These are phyloP conservation scores for Xanthia icteritia DNA, from an alignment of 2,888 invertebrate species.

Conservation along the genomic window DNA sequence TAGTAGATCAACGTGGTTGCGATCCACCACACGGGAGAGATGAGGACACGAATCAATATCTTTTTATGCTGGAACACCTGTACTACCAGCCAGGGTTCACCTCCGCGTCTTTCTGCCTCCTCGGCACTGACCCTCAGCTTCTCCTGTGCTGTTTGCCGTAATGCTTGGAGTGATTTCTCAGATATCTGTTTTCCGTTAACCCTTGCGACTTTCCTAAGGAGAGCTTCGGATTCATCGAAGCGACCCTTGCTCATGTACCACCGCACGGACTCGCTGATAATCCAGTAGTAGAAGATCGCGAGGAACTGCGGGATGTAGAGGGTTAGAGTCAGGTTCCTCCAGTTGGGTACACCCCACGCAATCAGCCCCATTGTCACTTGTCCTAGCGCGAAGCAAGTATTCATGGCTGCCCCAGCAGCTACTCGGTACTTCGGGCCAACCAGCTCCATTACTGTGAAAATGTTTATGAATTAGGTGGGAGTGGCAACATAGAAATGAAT, in stretches of 20 bases:
- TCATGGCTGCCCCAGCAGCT: conserved; percentile 92
- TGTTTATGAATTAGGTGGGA: not conserved
- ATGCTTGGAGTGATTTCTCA: conserved; percentile 74
- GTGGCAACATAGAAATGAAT: not conserved
- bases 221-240: conserved; percentile 91
- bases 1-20: conserved; percentile 92
- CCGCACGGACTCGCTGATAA: conserved; percentile 93
- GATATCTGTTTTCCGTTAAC: conserved; percentile 87
- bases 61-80: conserved; percentile 75
- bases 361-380: conserved; percentile 92
- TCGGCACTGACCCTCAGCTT: conserved; percentile 66
- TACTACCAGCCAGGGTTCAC: conserved; percentile 77
- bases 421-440: conserved; percentile 93
- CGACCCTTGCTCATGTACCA: conserved; percentile 94
- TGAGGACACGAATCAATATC: conserved; percentile 72
- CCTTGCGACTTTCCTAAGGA: conserved; percentile 91
- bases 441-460: conserved; percentile 92
- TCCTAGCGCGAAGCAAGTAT: conserved; percentile 93
- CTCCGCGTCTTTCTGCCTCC: conserved; percentile 23
- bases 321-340: conserved; percentile 92
- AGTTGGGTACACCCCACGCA: conserved; percentile 92
- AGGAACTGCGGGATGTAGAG: conserved; percentile 93
- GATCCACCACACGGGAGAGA: conserved; percentile 91
- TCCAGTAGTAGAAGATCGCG: conserved; percentile 92
- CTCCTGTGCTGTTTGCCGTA: conserved; percentile 72